Conservation (phyloP, 2,113 vertebrate species). For the Rana temporaria region DNA sequence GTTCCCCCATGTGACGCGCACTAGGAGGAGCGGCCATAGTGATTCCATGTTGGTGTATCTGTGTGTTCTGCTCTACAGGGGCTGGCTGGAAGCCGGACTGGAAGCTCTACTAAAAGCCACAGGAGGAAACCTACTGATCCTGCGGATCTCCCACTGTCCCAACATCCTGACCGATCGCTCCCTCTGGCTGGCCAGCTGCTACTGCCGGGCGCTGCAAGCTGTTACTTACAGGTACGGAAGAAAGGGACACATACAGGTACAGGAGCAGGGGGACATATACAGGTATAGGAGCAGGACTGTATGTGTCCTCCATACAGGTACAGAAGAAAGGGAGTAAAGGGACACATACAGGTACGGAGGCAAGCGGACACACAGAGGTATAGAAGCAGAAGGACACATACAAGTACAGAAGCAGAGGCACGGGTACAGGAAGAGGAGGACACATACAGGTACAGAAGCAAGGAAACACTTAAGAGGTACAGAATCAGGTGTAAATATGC, state of each 20-base stretch:
- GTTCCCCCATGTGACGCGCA: too few relatives aligned
- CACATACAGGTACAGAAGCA: too few relatives aligned
- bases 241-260: slow-evolving; percentile 97
- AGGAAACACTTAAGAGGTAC: slow-evolving; percentile 94
- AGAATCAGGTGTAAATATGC: slow-evolving; percentile 97
- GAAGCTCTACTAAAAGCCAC: slow-evolving; percentile 94
- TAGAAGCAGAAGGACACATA: slow-evolving; percentile 91
- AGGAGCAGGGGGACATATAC: too few relatives aligned
- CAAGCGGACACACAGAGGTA: slow-evolving; percentile 95
- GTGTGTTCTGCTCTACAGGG: slow-evolving; percentile 71
- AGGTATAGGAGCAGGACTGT: slow-evolving; percentile 95
- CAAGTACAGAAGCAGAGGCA: too few relatives aligned
- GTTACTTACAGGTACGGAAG: slow-evolving; percentile 96
- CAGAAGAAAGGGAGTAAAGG: slow-evolving; percentile 56
- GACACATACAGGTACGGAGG: slow-evolving; percentile 85
- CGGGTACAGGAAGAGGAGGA: too few relatives aligned
- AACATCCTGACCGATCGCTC: slow-evolving; percentile 97
- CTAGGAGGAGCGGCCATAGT: not conserved
- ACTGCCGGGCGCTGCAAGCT: slow-evolving; percentile 94
- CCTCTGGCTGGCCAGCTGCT: slow-evolving; percentile 98
- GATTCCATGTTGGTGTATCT: not conserved
- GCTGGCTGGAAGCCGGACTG: slow-evolving; percentile 93
- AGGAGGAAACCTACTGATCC: slow-evolving; percentile 92
- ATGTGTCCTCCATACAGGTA: slow-evolving; percentile 89
- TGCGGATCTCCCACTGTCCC: slow-evolving; percentile 97